Base-by-base conservation (phyloP, 2,113 vertebrate genomes). In the Psilopogon haemacephalus region DNA sequence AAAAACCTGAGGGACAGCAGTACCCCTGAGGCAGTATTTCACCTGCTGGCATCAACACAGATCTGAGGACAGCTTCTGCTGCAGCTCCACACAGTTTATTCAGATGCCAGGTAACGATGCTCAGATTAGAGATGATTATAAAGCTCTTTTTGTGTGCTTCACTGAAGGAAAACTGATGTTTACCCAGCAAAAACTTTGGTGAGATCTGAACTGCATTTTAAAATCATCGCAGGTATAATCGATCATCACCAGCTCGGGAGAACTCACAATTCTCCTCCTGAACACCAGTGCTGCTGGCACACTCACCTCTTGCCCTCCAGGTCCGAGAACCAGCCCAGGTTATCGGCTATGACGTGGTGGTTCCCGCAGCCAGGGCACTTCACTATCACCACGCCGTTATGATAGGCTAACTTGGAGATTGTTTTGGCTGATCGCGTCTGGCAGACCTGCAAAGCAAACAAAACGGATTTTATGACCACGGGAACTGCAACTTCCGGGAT, bases 241-340 rank as follows among this genome's bases (percentile, higher is more conserved):
- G 9, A 0, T 1, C 0, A 8, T 0, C 2, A 8, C 0, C 2
- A 3, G 24, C 30, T 5, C 21, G 4, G 64, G 7, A 40, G 2
- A 33, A 15, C 3, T 4, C 17, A 1, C n/a, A 21, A 1, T 3
- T 5, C 23, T 18, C 20, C 2, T 16, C 11, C 6, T 5, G 3
- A 2, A 2, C 21, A 8, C 24, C 6, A 26, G 26, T 2, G 1
- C 5, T 7, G 35, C 28, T 3, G 15, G 17, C 11, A 7, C 42
- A 93, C 98, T 73, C 73, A 99, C 99, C 98, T 98, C 91, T 99
- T 99, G 2, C 99, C 99, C 2, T 98, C 80, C 94, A 99, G 97
- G 74, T 99, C 99, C 0, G 99, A 99, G 90, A 99, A 99, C 99
- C 99, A 99, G 38, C 97, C 95, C 74, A 99, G 97, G 97, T 99